Evolutionary conservation across 2,797 vertebrate genomes (phyloP), one percentile per base, ranked within the genome.

Genomic region (Rachycentron canadum): DNA sequence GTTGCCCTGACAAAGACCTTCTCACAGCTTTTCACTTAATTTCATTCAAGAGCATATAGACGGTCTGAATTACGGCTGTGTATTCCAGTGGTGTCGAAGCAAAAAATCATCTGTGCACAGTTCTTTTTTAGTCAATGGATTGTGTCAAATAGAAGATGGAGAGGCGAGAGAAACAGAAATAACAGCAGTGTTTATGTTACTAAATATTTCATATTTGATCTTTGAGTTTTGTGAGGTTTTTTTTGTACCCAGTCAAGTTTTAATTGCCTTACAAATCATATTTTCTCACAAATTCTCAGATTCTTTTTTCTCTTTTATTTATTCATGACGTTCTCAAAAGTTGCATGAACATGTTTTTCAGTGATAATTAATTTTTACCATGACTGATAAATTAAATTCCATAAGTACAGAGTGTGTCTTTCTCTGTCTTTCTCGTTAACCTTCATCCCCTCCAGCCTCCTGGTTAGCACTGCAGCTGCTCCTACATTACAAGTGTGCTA

Each of bases 381-480:
- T 76, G 71, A 76, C 55, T 49, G 32, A 58, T 63, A 71, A 89
- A 89, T 87, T 75, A 88, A 88, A n/a, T n/a, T n/a, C n/a, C n/a
- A n/a, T n/a, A n/a, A n/a, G 83, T 64, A 59, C 52, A 45, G 25
- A 64, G 59, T 40, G 70, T 73, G 70, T 56, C 43, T 45, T 53
- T 69, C 65, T 79, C 85, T 76, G 57, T 83, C 69, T 89, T 79
- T 81, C 81, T 89, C 70, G 56, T 90, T 86, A 88, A 86, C 92
- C 87, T 90, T 89, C 83, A 85, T 86, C 85, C 91, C 93, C 89
- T 93, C 81, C 43, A 79, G 91, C 89, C 84, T 89, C 49, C 78
- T 91, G 89, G 82, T 92, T 91, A 86, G 79, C 86, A 23, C 82
- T 90, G 87, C 93, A 94, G 93, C 93, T 93, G 93, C 89, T 93